Evolutionary conservation across 1,140 invertebrate species (phyloP), one percentile per base, ranked within the genome.

Genomic region (Thalassaphorura encarpata): DNA sequence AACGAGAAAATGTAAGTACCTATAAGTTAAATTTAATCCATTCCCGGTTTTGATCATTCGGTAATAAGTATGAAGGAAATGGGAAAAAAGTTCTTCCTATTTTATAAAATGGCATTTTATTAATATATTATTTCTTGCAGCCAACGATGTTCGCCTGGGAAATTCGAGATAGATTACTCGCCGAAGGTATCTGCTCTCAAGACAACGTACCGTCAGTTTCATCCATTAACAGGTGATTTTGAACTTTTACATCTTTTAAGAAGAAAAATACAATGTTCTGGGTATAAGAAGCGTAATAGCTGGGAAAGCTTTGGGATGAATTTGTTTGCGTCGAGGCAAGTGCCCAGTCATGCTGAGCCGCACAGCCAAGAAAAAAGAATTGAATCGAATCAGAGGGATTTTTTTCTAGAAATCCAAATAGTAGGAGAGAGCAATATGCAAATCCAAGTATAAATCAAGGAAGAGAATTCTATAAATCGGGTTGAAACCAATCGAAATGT

Each of bases 71-170:
- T n/a, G n/a, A n/a, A n/a, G n/a, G n/a, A n/a, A n/a, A n/a, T n/a
- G n/a, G n/a, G n/a, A n/a, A n/a, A n/a, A n/a, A n/a, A n/a, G n/a
- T n/a, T n/a, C n/a, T n/a, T n/a, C n/a, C n/a, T n/a, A n/a, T n/a
- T n/a, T n/a, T n/a, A n/a, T n/a, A n/a, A n/a, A n/a, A n/a, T n/a
- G n/a, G n/a, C n/a, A n/a, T n/a, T n/a, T n/a, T n/a, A n/a, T n/a
- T n/a, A n/a, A n/a, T n/a, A n/a, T n/a, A n/a, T n/a, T n/a, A n/a
- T n/a, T n/a, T n/a, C n/a, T n/a, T n/a, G n/a, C n/a, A n/a, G n/a
- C 96, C 96, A 0, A 99, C 95, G 18, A 98, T 99, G 94, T 99
- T 99, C 72, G 96, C 96, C 2, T 99, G 96, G 96, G 96, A 99
- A 74, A 99, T 99, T 67, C 77, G 96, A 33, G 95, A 99, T 75